Base-by-base conservation (phyloP, 2,797 vertebrate genomes). In the Garrulus glandarius region DNA sequence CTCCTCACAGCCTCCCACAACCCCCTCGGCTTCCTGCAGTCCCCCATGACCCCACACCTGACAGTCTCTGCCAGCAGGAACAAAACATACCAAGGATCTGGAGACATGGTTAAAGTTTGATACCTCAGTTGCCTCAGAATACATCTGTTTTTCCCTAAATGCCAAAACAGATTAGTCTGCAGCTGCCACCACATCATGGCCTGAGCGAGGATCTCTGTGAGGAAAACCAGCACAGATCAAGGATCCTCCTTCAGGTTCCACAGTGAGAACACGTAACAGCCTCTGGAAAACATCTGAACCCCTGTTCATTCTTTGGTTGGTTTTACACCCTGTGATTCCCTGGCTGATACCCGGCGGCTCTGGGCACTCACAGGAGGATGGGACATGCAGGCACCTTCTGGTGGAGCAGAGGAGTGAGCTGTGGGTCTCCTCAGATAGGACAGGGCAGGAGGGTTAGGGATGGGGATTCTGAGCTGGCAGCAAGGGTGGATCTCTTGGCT, bases 331-430 rank as follows among this genome's bases (percentile, higher is more conserved):
- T 11, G 29, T 1, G 2, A 7, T 10, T 32, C 79, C 64, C 39
- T 11, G 5, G 37, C 47, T 4, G 7, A 16, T 7, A 36, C 49
- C 59, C 0, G 0, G 0, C 4, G 9, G 52, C 60, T 63, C 6
- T 0, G 3, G 68, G 81, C 68, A 22, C 43, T 8, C 3, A 2
- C 11, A 0, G 5, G 30, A 47, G 50, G 41, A 18, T 3, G 3
- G 43, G 55, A 36, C 71, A 67, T 2, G 1, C 15, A 41, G 44
- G 27, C 15, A 12, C 10, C 36, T 20, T 37, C 60, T 63, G 5
- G 0, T 3, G 29, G 37, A 36, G 23, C 60, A 47, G 47, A 20
- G 56, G 29, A 27, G 11, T 1, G 9, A 32, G 30, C 5, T 2
- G 15, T 11, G 46, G 22, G 13, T 68, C 23, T 57, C 39, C 41